phyloP scores from a whole-genome alignment of 35 echinoderm and acorn worm species.

The Strongylocentrotus purpuratus region DNA sequence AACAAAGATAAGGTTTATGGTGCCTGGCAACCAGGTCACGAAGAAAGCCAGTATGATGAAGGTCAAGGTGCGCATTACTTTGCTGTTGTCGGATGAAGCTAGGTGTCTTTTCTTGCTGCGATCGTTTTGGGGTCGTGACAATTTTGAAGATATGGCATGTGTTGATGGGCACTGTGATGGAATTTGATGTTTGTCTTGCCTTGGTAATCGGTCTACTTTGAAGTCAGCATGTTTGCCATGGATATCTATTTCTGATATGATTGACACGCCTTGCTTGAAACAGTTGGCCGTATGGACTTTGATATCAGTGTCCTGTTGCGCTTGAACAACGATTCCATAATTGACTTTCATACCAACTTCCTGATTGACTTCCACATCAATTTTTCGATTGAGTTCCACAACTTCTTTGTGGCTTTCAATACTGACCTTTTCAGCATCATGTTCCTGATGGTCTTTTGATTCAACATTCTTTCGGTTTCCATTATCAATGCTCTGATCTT shows the following conservation, averaged over 20 bases:
- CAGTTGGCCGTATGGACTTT: not conserved
- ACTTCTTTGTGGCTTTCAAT: not conserved
- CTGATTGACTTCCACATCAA: not conserved
- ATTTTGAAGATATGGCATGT: not conserved
- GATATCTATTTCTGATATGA: not conserved
- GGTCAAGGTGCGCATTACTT: not conserved
- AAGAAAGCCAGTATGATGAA: constrained; percentile 3
- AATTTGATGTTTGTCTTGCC: not conserved
- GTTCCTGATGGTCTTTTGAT: not conserved
- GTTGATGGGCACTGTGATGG: not conserved
- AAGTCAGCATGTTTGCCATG: not conserved
- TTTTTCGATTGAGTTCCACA: no score
- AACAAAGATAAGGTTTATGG: not conserved
- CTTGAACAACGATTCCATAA: not conserved
- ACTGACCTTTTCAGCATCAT: not conserved
- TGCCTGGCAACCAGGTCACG: not conserved
- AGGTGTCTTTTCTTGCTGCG: not conserved
- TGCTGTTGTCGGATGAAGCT: not conserved
- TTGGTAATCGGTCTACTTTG: not conserved
- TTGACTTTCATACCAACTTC: no score
- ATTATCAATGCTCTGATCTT: not conserved
- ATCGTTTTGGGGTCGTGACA: not conserved
- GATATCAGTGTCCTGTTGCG: not conserved
- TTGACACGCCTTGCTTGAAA: not conserved
- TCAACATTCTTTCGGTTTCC: not conserved